These are phyloP conservation scores for Cisticola juncidis DNA, from an alignment of 2,113 vertebrate genomes.

Conservation along the genomic window DNA sequence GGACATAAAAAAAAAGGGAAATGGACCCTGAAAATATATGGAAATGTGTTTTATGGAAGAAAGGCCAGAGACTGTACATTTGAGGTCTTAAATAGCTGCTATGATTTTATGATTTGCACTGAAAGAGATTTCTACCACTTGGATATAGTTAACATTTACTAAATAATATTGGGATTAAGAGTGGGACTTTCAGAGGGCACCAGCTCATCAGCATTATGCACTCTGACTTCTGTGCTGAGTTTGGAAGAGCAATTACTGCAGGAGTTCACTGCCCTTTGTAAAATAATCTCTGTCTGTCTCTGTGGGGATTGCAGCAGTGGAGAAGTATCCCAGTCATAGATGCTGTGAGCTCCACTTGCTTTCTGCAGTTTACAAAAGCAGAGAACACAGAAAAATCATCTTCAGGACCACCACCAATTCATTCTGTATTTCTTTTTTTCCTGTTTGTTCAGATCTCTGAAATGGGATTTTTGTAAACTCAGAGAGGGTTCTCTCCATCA, in stretches of 20 bases:
- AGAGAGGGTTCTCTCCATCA: not conserved
- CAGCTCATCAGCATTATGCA: not conserved
- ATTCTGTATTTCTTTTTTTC: not conserved
- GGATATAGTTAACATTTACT: conserved; percentile 12
- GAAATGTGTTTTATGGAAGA: not conserved
- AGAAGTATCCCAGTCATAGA: not conserved
- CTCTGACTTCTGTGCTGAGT: not conserved
- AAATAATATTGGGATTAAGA: conserved; percentile 25
- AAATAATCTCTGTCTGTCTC: not conserved
- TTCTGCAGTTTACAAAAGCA: not conserved
- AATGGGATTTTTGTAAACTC: not conserved
- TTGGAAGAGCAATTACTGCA: not conserved
- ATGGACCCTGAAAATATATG: not conserved
- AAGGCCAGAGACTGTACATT: not conserved
- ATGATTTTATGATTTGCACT: not conserved
- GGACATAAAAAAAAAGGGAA: not conserved
- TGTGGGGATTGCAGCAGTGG: not conserved
- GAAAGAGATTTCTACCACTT: not conserved
- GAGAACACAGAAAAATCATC: not conserved
- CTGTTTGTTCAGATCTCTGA: not conserved
- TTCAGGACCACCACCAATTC: not conserved
- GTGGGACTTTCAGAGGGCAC: not conserved
- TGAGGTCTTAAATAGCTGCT: not conserved
- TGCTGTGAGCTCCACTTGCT: not conserved
- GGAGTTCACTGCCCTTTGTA: conserved; percentile 25